phyloP scores from a whole-genome alignment of 2,888 invertebrate genomes.

The Drosophila differens region DNA sequence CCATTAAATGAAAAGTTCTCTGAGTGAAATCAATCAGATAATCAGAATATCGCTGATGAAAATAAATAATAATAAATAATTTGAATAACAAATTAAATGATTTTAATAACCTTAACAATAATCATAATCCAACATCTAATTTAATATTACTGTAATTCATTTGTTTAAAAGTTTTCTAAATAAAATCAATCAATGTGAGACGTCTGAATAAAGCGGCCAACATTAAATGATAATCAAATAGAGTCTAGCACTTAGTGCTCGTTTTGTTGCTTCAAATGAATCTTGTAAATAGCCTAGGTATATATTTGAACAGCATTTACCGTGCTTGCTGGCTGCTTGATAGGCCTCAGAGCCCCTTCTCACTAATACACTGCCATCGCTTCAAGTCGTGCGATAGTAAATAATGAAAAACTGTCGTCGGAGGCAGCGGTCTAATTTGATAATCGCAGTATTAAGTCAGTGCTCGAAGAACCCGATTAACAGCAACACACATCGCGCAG shows the following conservation, averaged over 20 bases:
- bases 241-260: slow-evolving; percentile 50
- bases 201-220: not conserved
- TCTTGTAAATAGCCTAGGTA: slow-evolving; percentile 60
- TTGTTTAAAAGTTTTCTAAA: slow-evolving; percentile 6
- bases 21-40: not conserved
- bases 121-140: not conserved
- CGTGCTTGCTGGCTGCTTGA: slow-evolving; percentile 35
- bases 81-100: not conserved
- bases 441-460: slow-evolving; percentile 66
- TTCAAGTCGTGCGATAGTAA: slow-evolving; percentile 39
- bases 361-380: slow-evolving; percentile 17
- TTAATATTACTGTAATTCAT: not conserved
- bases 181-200: slow-evolving; percentile 10
- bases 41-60: not conserved
- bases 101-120: no score
- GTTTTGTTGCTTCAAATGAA: slow-evolving; percentile 38
- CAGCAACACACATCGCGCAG: slow-evolving; percentile 28
- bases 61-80: not conserved
- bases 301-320: slow-evolving; percentile 47
- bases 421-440: slow-evolving; percentile 54
- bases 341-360: slow-evolving; percentile 29
- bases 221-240: slow-evolving; percentile 55
- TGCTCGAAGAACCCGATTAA: slow-evolving; percentile 37
- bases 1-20: not conserved
- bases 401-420: slow-evolving; percentile 33